Evolutionary conservation across 2,113 vertebrate genomes (phyloP).

Genomic region (Melanocharis versteri): DNA sequence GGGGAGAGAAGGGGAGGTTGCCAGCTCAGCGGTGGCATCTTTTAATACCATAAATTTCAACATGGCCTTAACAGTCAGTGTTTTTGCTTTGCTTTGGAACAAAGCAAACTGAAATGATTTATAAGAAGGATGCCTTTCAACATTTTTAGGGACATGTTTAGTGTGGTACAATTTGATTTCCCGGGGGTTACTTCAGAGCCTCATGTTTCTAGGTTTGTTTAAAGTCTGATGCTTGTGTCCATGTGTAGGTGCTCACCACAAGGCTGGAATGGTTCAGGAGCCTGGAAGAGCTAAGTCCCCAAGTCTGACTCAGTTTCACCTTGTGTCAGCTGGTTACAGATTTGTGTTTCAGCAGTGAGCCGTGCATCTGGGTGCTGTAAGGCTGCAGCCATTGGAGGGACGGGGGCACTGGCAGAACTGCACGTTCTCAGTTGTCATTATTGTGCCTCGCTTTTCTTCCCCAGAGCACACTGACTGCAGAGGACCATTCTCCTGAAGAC

Average conservation of each 20-base stretch:
- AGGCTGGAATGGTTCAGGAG: neutral
- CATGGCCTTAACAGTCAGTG: neutral
- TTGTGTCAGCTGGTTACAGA: neutral
- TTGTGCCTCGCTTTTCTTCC: neutral
- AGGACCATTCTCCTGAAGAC: conserved; percentile 68
- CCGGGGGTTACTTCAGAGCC: neutral
- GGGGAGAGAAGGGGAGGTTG: neutral
- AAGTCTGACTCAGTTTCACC: neutral
- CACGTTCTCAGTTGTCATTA: neutral
- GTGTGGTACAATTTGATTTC: neutral
- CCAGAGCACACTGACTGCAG: conserved; percentile 78
- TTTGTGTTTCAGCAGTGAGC: neutral
- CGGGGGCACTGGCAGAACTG: neutral
- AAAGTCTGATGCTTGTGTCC: neutral
- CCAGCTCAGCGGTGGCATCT: neutral
- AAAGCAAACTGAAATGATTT: neutral
- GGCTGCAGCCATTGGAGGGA: neutral
- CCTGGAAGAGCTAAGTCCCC: neutral
- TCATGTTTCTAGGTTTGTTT: neutral
- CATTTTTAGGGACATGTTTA: neutral
- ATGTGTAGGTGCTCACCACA: neutral
- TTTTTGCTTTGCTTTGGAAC: neutral
- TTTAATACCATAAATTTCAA: conserved; percentile 4
- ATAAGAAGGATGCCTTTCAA: neutral
- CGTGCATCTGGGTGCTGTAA: neutral